A percentile compares a stretch with the other conserved stretches of the same genome.
phyloP scores from a whole-genome alignment of 1,140 invertebrate species.

The Drosophila lacteicornis region DNA sequence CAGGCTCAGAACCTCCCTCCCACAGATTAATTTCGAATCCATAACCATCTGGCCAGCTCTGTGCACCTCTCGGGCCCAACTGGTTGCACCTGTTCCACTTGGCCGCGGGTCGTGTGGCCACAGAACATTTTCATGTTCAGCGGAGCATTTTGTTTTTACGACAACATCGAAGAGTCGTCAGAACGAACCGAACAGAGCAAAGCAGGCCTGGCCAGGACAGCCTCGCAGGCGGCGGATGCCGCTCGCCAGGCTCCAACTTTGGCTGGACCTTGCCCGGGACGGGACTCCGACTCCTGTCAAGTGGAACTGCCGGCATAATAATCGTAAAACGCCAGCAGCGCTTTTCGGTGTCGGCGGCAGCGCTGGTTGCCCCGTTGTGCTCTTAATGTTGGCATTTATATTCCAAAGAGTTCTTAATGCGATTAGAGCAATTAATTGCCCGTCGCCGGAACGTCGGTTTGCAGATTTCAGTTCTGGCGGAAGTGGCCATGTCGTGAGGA shows the following conservation, averaged over 20 bases:
- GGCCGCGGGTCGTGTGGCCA: constrained; percentile 37
- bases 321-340: constrained; percentile 42
- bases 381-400: constrained; percentile 51
- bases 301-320: constrained; percentile 45
- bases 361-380: constrained; percentile 26
- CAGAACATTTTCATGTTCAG: constrained; percentile 53
- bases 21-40: constrained; percentile 47
- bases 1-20: constrained; percentile 33
- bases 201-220: not conserved
- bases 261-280: constrained; percentile 10
- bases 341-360: constrained; percentile 28
- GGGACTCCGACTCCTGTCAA: constrained; percentile 36
- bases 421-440: constrained; percentile 47
- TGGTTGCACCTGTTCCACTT: constrained; percentile 68
- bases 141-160: constrained; percentile 57
- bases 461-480: constrained; percentile 31
- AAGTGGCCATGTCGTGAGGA: constrained; percentile 31
- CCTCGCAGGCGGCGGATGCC: constrained; percentile 44
- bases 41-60: constrained; percentile 36
- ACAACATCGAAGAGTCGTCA: constrained; percentile 30
- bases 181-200: constrained; percentile 7
- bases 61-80: constrained; percentile 16
- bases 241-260: constrained; percentile 37
- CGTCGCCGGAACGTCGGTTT: constrained; percentile 15
- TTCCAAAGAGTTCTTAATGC: constrained; percentile 41